Percentiles rank a stretch among this genome's conserved stretches.
Conservation (phyloP, 2,113 vertebrate genomes). For the Tachysurus vachellii region DNA sequence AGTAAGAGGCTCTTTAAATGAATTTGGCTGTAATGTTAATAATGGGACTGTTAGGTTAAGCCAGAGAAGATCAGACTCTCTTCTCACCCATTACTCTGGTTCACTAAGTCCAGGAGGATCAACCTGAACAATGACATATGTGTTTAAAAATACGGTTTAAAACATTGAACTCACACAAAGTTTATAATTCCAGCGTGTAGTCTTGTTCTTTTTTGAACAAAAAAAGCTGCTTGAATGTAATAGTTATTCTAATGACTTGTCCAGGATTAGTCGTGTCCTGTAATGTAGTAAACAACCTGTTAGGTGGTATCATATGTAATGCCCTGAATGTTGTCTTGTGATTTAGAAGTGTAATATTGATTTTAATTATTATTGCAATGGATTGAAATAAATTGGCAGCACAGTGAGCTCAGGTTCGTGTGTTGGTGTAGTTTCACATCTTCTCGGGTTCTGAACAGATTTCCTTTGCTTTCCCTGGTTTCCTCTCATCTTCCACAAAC, state of each 20-base stretch:
- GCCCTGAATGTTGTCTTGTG: neutral
- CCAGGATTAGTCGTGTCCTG: neutral
- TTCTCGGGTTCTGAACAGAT: neutral
- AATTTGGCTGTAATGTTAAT: constrained; percentile 35
- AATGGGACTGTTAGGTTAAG: constrained; percentile 35
- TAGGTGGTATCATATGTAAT: neutral
- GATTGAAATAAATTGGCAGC: neutral
- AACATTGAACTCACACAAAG: neutral
- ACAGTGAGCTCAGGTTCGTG: neutral
- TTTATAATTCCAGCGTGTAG: neutral
- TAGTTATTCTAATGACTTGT: neutral
- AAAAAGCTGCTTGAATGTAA: neutral
- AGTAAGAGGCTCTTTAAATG: constrained; percentile 36
- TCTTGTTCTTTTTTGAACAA: neutral
- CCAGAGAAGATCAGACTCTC: constrained; percentile 13
- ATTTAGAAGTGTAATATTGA: neutral
- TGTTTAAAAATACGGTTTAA: constrained; percentile 8
- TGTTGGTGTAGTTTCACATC: neutral
- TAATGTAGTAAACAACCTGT: neutral
- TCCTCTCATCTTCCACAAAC: neutral
- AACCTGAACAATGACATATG: neutral
- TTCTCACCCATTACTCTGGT: constrained; percentile 20
- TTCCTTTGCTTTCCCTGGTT: neutral
- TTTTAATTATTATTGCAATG: neutral
- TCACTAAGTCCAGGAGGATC: neutral